phyloP scores from a whole-genome alignment of 2,888 invertebrate genomes.

The Oeneis ivallda region DNA sequence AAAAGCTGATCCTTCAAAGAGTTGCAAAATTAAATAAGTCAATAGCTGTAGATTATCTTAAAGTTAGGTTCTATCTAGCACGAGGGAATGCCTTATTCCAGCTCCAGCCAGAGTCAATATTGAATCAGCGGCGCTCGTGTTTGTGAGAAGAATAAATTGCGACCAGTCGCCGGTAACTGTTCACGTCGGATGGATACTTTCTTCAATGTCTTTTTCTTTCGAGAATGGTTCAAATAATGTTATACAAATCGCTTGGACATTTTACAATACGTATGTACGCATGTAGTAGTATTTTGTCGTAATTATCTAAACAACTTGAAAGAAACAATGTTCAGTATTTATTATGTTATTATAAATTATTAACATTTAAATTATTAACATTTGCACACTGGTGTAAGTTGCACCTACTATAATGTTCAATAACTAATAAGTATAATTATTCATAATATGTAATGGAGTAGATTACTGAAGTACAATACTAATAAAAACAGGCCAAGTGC shows the following conservation, averaged over 20 bases:
- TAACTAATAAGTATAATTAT: too few species aligned
- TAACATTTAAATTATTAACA: too few species aligned
- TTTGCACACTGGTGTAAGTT: too few species aligned
- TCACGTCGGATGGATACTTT: conserved; percentile 61
- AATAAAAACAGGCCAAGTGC: too few species aligned
- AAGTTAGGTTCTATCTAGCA: conserved; percentile 60
- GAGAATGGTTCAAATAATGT: conserved; percentile 10
- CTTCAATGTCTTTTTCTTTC: conserved; percentile 24
- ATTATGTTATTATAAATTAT: too few species aligned
- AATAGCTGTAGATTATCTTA: conserved; percentile 32
- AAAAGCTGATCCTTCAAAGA: not conserved
- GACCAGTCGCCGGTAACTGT: conserved; percentile 61
- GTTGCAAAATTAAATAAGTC: conserved; percentile 10
- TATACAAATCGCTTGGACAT: not conserved
- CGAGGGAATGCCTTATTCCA: conserved; percentile 63
- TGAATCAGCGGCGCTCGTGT: conserved; percentile 71
- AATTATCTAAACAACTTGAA: too few species aligned
- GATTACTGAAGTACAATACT: too few species aligned
- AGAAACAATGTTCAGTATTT: too few species aligned
- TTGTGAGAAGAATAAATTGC: conserved; percentile 77
- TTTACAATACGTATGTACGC: too few species aligned
- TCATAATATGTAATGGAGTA: too few species aligned
- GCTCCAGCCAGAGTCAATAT: conserved; percentile 70
- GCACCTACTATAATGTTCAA: too few species aligned
- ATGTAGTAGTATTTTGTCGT: too few species aligned